These are phyloP conservation scores for Macrochelys suwanniensis DNA, from an alignment of 2,797 vertebrate genomes.

Conservation along the genomic window DNA sequence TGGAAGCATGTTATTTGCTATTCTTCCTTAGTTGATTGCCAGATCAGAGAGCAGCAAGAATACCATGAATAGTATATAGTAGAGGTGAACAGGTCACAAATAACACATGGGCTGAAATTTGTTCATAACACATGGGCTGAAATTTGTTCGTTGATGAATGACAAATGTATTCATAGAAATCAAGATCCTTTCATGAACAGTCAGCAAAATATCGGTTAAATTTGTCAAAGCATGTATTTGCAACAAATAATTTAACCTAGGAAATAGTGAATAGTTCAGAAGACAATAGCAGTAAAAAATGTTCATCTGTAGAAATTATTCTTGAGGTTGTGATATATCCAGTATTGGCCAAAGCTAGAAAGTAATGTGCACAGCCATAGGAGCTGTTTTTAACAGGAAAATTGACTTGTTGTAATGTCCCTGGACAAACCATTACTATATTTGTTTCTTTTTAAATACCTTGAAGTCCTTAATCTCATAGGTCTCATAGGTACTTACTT, in stretches of 20 bases:
- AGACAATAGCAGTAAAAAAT: constrained; percentile 6
- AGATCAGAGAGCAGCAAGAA: background rate
- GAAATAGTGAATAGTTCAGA: background rate
- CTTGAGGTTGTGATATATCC: background rate
- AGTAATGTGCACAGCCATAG: background rate
- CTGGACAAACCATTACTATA: background rate
- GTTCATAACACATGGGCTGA: background rate
- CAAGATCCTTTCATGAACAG: background rate
- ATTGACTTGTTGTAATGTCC: constrained; percentile 26
- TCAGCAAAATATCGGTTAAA: background rate
- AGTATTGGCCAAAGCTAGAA: background rate
- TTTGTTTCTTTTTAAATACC: background rate
- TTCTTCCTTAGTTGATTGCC: background rate
- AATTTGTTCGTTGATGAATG: background rate
- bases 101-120: background rate
- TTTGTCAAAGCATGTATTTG: constrained; percentile 12
- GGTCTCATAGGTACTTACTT: rapidly evolving
- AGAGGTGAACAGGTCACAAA: background rate
- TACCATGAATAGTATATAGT: background rate
- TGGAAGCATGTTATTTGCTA: background rate
- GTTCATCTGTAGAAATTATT: constrained; percentile 14
- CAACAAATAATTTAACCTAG: background rate
- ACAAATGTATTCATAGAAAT: background rate
- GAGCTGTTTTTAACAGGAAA: background rate
- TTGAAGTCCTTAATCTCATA: background rate